phyloP scores from a whole-genome alignment of 1,140 invertebrate species.

The Penaeus indicus region DNA sequence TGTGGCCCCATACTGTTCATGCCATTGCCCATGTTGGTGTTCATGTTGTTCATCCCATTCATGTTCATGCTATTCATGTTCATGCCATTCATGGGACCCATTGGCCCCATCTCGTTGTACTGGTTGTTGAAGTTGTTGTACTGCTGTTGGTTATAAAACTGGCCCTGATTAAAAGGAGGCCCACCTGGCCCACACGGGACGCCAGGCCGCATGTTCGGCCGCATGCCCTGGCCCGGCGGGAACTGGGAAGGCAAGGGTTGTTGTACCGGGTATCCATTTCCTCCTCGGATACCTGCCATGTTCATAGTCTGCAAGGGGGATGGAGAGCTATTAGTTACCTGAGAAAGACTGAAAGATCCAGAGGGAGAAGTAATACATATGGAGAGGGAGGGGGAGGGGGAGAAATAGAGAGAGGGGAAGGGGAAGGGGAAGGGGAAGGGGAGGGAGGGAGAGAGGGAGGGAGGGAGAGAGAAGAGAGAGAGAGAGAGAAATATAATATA shows the following conservation, averaged over 20 bases:
- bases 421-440: too few relatives aligned
- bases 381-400: too few relatives aligned
- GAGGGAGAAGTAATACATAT: neutral
- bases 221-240: constrained; percentile 64
- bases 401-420: too few relatives aligned
- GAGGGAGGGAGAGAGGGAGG: too few relatives aligned
- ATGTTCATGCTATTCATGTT: constrained; percentile 68
- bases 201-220: constrained; percentile 60
- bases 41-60: constrained; percentile 66
- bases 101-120: constrained; percentile 72
- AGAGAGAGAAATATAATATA: too few relatives aligned
- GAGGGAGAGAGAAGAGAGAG: too few relatives aligned
- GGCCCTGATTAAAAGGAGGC: constrained; percentile 60
- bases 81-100: constrained; percentile 71
- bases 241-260: constrained; percentile 67
- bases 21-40: constrained; percentile 31
- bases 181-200: constrained; percentile 59
- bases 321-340: neutral
- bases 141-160: constrained; percentile 62
- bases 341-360: neutral
- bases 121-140: constrained; percentile 71
- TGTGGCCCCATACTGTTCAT: constrained; percentile 41
- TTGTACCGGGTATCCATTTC: constrained; percentile 62
- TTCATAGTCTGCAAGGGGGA: constrained; percentile 49
- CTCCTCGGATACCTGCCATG: constrained; percentile 62